phyloP scores from a whole-genome alignment of 2,888 invertebrate genomes.

The Epistrophella euchroma region DNA sequence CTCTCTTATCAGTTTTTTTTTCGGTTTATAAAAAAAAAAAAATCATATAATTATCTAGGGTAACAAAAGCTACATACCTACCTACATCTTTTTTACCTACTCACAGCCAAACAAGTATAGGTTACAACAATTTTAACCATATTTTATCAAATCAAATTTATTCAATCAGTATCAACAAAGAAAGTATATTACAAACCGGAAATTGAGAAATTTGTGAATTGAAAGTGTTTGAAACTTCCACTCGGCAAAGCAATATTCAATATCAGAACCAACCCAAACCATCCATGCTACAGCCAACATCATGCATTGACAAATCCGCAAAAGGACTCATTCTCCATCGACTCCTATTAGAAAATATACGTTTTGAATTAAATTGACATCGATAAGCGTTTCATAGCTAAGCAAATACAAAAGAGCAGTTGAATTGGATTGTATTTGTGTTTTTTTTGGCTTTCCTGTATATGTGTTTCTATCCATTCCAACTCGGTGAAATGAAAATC shows the following conservation, averaged over 20 bases:
- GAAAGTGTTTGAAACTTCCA: constrained; percentile 77
- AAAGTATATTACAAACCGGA: constrained; percentile 69
- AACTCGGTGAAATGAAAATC: constrained; percentile 42
- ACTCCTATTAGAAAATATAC: constrained; percentile 48
- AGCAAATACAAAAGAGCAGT: constrained; percentile 15
- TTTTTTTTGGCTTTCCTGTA: constrained; percentile 14
- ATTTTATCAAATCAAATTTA: constrained; percentile 5
- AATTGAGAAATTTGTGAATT: constrained; percentile 78
- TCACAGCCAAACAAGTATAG: too few relatives aligned
- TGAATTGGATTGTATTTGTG: constrained; percentile 43
- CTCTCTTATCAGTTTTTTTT: too few relatives aligned
- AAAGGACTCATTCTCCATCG: constrained; percentile 32
- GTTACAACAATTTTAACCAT: background rate
- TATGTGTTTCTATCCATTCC: background rate
- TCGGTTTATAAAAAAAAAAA: too few relatives aligned
- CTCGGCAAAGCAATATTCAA: constrained; percentile 33
- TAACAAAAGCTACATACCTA: too few relatives aligned
- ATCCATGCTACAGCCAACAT: background rate
- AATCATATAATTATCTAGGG: too few relatives aligned
- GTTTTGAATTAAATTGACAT: constrained; percentile 57
- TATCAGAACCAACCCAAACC: too few relatives aligned
- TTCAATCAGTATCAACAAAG: background rate
- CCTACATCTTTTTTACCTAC: too few relatives aligned
- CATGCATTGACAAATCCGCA: constrained; percentile 31
- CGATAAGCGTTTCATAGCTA: constrained; percentile 50